These are phyloP conservation scores for Agrilus cyanescens DNA, from an alignment of 2,888 invertebrate genomes.

Conservation along the genomic window DNA sequence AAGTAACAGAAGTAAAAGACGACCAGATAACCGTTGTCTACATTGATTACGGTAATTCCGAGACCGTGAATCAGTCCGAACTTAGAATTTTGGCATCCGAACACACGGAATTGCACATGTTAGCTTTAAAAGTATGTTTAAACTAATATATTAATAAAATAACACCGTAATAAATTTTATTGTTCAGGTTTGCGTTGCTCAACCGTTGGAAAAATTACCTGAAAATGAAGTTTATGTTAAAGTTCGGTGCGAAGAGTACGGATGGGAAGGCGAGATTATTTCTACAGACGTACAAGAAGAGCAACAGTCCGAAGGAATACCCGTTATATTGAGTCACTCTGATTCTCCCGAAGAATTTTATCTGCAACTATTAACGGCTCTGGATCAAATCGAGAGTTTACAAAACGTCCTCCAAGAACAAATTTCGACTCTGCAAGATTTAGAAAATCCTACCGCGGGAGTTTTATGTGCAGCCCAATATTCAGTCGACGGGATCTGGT, in stretches of 20 bases:
- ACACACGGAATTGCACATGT: slow-evolving; percentile 23
- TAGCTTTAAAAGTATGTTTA: slow-evolving; percentile 24
- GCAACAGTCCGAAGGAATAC: slow-evolving; percentile 26
- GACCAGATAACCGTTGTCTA: slow-evolving; percentile 42
- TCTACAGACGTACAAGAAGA: background rate
- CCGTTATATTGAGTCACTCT: slow-evolving; percentile 56
- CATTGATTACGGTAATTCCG: slow-evolving; percentile 61
- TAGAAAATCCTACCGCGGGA: slow-evolving; percentile 47
- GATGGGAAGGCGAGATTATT: slow-evolving; percentile 36
- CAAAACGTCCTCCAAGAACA: slow-evolving; percentile 53
- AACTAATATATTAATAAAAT: background rate
- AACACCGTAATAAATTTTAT: background rate
- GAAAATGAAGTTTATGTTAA: slow-evolving; percentile 44
- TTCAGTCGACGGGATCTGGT: slow-evolving; percentile 78
- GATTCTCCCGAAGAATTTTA: slow-evolving; percentile 68
- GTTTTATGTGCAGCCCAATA: slow-evolving; percentile 67
- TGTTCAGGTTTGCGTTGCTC: slow-evolving; percentile 4
- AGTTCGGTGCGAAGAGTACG: slow-evolving; percentile 40
- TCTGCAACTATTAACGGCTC: slow-evolving; percentile 51
- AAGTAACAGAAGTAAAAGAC: slow-evolving; percentile 27
- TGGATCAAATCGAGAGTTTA: slow-evolving; percentile 44
- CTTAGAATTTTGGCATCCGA: slow-evolving; percentile 21
- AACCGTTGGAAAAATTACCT: slow-evolving; percentile 32
- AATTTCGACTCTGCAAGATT: slow-evolving; percentile 36
- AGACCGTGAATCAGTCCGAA: slow-evolving; percentile 40